Conservation (phyloP, 1,140 invertebrate species). For the Drosophila repleta region DNA sequence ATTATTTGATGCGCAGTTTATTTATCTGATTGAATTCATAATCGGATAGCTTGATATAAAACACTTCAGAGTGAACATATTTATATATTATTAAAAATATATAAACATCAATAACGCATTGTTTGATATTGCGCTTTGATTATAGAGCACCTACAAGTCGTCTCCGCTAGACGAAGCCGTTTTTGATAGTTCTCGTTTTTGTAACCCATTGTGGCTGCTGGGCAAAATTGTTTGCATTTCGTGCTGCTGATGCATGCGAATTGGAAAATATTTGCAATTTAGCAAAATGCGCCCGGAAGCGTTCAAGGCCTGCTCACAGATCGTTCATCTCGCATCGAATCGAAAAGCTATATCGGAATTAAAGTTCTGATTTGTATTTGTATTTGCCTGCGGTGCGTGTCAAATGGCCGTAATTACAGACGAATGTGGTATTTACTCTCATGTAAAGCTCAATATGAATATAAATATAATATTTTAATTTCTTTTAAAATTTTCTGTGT, state of each 20-base stretch:
- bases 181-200: slow-evolving; percentile 24
- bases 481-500: background rate
- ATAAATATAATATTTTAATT: background rate
- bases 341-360: slow-evolving; percentile 44
- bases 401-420: slow-evolving; percentile 71
- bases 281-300: slow-evolving; percentile 78
- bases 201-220: slow-evolving; percentile 55
- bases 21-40: too few relatives aligned
- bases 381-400: slow-evolving; percentile 58
- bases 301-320: slow-evolving; percentile 51
- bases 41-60: too few relatives aligned
- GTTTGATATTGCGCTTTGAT: too few relatives aligned
- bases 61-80: too few relatives aligned
- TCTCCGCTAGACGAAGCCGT: background rate
- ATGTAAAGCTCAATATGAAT: too few relatives aligned
- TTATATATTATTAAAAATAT: too few relatives aligned
- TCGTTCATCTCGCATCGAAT: slow-evolving; percentile 25
- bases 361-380: slow-evolving; percentile 41
- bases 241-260: slow-evolving; percentile 78
- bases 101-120: too few relatives aligned
- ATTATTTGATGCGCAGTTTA: too few relatives aligned
- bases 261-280: slow-evolving; percentile 82
- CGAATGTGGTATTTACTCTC: slow-evolving; percentile 14
- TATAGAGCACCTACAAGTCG: background rate
- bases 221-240: slow-evolving; percentile 78